Percentiles rank a stretch among this genome's conserved stretches.
Conservation (phyloP, 2,888 invertebrate species). For the Drosophila paramelanica region DNA sequence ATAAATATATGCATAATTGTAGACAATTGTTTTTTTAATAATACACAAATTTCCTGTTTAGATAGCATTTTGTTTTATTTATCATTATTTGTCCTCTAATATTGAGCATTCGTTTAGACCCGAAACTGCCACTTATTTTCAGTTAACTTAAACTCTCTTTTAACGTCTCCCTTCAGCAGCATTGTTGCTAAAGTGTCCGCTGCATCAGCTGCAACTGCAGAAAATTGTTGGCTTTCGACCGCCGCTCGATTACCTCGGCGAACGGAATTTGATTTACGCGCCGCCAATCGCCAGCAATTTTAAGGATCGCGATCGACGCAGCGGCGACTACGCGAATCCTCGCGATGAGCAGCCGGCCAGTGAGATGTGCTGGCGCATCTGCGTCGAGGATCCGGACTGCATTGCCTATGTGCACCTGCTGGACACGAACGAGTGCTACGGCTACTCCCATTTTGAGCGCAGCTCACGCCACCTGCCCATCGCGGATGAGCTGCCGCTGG, state of each 20-base stretch:
- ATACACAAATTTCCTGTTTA: no score
- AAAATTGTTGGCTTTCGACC: conserved; percentile 85
- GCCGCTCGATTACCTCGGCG: conserved; percentile 73
- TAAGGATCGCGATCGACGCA: conserved; percentile 68
- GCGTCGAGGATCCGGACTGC: conserved; percentile 82
- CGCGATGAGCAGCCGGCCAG: conserved; percentile 58
- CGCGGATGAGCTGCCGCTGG: conserved; percentile 71
- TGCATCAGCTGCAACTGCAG: conserved; percentile 84
- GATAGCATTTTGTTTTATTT: no score
- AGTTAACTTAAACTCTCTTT: no score
- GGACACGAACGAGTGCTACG: conserved; percentile 83
- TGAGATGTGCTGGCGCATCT: conserved; percentile 80
- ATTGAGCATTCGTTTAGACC: no score
- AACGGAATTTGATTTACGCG: conserved; percentile 76
- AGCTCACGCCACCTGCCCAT: conserved; percentile 74
- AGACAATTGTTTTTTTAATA: no score
- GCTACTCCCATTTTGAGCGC: conserved; percentile 81
- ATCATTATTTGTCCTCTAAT: no score
- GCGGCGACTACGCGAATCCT: conserved; percentile 31
- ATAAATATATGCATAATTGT: no score
- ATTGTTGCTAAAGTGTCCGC: conserved; percentile 83
- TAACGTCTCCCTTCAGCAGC: conserved; percentile 59
- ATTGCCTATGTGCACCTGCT: conserved; percentile 83
- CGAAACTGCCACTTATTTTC: no score
- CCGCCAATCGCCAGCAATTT: conserved; percentile 66